Conservation (phyloP, 2,113 vertebrate species). For the Peromyscus californicus region DNA sequence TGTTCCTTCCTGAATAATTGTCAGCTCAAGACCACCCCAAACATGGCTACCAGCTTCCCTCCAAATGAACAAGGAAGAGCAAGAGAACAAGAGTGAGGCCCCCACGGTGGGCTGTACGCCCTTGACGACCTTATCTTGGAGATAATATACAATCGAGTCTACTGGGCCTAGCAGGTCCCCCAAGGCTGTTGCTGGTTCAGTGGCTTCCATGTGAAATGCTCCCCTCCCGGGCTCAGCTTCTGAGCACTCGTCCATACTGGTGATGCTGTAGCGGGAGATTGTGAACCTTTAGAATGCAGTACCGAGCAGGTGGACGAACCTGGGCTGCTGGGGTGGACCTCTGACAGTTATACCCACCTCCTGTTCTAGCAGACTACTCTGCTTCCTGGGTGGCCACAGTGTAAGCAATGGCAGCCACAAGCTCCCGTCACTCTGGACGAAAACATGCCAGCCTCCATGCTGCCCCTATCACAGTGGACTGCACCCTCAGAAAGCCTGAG, state of each 20-base stretch:
- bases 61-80: not conserved
- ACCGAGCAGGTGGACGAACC: not conserved
- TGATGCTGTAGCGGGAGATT: not conserved
- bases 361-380: not conserved
- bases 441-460: no score
- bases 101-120: not conserved
- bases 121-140: not conserved
- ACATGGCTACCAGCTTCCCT: not conserved
- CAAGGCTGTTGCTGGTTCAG: not conserved
- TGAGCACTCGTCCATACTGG: not conserved
- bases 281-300: not conserved
- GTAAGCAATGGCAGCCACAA: not conserved
- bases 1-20: not conserved
- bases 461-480: not conserved
- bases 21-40: not conserved
- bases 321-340: not conserved
- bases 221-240: not conserved
- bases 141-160: not conserved
- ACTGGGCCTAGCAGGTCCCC: not conserved
- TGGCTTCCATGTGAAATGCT: not conserved
- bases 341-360: not conserved
- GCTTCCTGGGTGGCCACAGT: not conserved
- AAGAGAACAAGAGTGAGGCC: not conserved
- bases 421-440: no score
- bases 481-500: not conserved